Evolutionary conservation across 2,113 vertebrate genomes (phyloP).

Genomic region (Brachyistius frenatus): DNA sequence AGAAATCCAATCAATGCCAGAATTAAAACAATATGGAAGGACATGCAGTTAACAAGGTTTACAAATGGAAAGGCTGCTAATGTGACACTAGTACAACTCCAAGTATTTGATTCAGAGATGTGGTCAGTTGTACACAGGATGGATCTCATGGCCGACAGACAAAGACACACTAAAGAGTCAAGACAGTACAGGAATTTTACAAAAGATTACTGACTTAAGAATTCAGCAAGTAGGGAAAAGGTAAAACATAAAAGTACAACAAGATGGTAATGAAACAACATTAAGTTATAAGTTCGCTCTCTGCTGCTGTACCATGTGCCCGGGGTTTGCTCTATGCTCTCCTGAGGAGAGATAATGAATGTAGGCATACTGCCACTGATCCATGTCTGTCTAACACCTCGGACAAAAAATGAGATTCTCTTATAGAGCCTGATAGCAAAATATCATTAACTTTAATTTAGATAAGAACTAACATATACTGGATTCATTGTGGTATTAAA

Average conservation of each 20-base stretch:
- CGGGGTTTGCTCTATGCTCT: conserved; percentile 1
- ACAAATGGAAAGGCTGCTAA: conserved; percentile 12
- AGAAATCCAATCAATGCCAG: conserved; percentile 26
- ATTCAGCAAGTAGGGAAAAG: too few relatives aligned
- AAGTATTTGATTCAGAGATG: conserved; percentile 1
- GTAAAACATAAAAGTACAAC: not conserved
- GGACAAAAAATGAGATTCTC: conserved; percentile 10
- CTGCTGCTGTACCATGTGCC: conserved; percentile 7
- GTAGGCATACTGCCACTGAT: conserved; percentile 13
- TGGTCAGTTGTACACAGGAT: not conserved
- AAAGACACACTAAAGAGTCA: not conserved
- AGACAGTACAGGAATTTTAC: not conserved
- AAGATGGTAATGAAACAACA: not conserved
- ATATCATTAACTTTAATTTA: not conserved
- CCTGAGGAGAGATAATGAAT: conserved; percentile 24
- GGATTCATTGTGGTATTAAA: not conserved
- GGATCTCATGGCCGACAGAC: not conserved
- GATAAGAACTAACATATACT: not conserved
- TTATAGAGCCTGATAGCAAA: not conserved
- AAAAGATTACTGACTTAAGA: not conserved
- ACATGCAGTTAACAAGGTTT: conserved; percentile 17
- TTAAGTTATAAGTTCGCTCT: not conserved
- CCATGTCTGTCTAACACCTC: conserved; percentile 24
- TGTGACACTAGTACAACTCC: not conserved
- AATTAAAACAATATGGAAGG: conserved; percentile 28